These are phyloP conservation scores for Simalia tracyae DNA, from an alignment of 2,797 vertebrate species.

Conservation along the genomic window DNA sequence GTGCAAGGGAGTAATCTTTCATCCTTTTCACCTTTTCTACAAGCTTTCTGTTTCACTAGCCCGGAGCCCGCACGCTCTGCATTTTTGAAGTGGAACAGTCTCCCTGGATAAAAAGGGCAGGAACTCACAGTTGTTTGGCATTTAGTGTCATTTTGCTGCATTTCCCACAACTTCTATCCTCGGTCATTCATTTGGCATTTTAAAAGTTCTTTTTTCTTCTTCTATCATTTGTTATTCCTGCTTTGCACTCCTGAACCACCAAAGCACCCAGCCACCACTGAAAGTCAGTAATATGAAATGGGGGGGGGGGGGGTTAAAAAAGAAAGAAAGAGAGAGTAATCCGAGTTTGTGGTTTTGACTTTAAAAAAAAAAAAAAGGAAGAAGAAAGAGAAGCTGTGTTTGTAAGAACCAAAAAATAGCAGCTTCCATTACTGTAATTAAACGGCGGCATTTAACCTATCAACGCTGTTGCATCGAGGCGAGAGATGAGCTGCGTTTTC, in stretches of 20 bases:
- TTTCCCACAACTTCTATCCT: constrained; percentile 20
- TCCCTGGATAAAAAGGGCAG: constrained; percentile 46
- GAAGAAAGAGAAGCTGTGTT: constrained; percentile 66
- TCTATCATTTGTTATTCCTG: constrained; percentile 11
- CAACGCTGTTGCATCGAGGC: constrained; percentile 67
- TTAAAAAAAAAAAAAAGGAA: constrained; percentile 45
- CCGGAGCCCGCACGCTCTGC: constrained; percentile 20
- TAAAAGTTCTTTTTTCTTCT: constrained; percentile 4
- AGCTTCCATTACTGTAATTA: constrained; percentile 77
- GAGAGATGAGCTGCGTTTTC: constrained; percentile 70
- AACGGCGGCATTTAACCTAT: constrained; percentile 75
- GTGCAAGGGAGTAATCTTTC: neutral
- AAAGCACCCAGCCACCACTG: constrained; percentile 40
- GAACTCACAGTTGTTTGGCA: constrained; percentile 7
- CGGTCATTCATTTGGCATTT: constrained; percentile 36
- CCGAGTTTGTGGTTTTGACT: constrained; percentile 48
- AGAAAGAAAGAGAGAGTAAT: constrained; percentile 62
- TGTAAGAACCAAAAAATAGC: constrained; percentile 74
- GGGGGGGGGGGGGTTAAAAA: too few relatives aligned
- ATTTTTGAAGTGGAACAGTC: neutral
- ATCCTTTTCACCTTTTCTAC: neutral
- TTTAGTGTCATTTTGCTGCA: constrained; percentile 13
- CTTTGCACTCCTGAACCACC: constrained; percentile 46
- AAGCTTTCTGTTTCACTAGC: constrained; percentile 17
- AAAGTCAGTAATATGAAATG: constrained; percentile 56